Conservation (phyloP, 2,888 invertebrate species). For the Mythimna albipuncta region DNA sequence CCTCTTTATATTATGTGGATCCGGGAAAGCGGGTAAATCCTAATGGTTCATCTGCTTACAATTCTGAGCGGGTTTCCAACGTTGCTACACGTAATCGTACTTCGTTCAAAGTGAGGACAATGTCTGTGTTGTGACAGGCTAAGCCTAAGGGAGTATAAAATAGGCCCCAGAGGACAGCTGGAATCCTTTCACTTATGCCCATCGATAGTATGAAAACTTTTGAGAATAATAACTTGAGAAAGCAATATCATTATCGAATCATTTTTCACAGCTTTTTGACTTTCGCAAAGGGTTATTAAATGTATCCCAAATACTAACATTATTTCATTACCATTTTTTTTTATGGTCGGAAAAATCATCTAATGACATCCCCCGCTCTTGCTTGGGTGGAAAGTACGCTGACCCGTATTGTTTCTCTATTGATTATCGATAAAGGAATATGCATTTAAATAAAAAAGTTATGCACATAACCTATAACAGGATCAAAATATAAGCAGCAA, state of each 20-base stretch:
- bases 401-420: background rate
- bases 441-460: no score
- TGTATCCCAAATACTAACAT: background rate
- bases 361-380: background rate
- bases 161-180: background rate
- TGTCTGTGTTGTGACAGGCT: conserved; percentile 7
- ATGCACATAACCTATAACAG: background rate
- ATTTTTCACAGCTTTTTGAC: background rate
- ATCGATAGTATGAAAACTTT: background rate
- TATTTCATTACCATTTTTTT: no score
- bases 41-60: conserved; percentile 39
- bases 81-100: conserved; percentile 14
- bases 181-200: conserved; percentile 19
- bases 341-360: no score
- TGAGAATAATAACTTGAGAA: background rate
- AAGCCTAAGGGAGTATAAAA: conserved; percentile 9
- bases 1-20: conserved; percentile 16
- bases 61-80: conserved; percentile 28
- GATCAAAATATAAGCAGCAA: no score
- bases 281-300: background rate
- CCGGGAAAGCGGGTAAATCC: conserved; percentile 32
- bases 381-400: background rate
- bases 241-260: background rate
- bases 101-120: background rate
- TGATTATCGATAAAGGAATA: background rate